Percentiles rank a stretch among this genome's conserved stretches.
These are phyloP conservation scores for Mythimna ferrago DNA, from an alignment of 2,888 invertebrate genomes.

Conservation along the genomic window DNA sequence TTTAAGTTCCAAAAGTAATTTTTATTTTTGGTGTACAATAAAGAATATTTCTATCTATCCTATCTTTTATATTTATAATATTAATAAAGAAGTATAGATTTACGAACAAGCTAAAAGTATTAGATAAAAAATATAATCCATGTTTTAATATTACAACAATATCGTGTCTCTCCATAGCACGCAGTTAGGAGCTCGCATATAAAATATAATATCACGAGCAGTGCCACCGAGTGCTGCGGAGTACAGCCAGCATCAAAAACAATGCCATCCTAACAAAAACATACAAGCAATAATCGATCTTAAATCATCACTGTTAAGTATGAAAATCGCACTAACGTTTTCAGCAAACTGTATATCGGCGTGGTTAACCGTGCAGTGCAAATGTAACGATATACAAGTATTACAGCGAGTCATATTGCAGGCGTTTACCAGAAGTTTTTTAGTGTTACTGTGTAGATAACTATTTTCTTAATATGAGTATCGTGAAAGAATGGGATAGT, in stretches of 20 bases:
- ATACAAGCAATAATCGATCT: constrained; percentile 37
- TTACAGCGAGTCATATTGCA: constrained; percentile 36
- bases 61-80: too few species aligned
- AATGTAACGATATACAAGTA: constrained; percentile 59
- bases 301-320: not conserved
- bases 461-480: not conserved
- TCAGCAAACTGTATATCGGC: constrained; percentile 40
- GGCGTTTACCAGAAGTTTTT: constrained; percentile 52
- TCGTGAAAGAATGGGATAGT: not conserved
- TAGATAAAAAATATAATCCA: constrained; percentile 16
- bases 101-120: constrained; percentile 21
- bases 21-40: too few species aligned
- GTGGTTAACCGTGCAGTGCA: constrained; percentile 60
- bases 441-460: constrained; percentile 7
- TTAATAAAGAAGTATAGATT: too few species aligned
- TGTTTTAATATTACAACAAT: constrained; percentile 50
- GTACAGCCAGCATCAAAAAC: constrained; percentile 60
- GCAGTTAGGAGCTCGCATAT: constrained; percentile 50
- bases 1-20: too few species aligned
- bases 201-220: constrained; percentile 65
- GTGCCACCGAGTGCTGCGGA: constrained; percentile 53
- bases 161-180: constrained; percentile 31
- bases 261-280: constrained; percentile 21
- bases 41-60: too few species aligned
- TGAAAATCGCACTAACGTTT: constrained; percentile 33